Conservation (phyloP, 2,888 invertebrate genomes). For the Abscondita cerata region DNA sequence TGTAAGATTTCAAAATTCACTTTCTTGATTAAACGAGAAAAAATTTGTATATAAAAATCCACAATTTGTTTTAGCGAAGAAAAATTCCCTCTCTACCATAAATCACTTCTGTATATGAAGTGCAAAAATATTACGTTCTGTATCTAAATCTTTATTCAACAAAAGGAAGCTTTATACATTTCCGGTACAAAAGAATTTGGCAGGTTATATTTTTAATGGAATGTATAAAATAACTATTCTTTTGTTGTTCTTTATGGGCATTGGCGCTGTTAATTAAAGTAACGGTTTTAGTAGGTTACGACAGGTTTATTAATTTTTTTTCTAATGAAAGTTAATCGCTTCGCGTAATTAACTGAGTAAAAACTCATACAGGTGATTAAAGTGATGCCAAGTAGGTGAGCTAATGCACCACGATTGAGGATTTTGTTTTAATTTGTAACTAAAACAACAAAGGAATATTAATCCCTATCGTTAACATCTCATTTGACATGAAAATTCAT, state of each 20-base stretch:
- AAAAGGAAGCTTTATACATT: conserved; percentile 1
- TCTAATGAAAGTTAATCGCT: no score
- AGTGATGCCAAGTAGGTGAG: no score
- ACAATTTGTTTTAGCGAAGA: conserved; percentile 8
- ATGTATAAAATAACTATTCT: no score
- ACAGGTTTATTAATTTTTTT: no score
- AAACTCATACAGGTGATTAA: no score
- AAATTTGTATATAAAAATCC: neutral
- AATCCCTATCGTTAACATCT: conserved; percentile 28
- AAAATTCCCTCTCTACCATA: conserved; percentile 1
- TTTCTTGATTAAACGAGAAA: conserved; percentile 9
- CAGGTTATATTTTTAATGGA: conserved; percentile 6
- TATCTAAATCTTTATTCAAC: conserved; percentile 10
- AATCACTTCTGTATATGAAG: conserved; percentile 8
- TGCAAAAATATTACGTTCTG: conserved; percentile 8
- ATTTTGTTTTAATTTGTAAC: no score
- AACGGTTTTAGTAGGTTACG: no score
- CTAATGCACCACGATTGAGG: no score
- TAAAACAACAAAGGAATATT: conserved; percentile 29
- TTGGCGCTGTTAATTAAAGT: no score
- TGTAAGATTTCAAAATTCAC: conserved; percentile 4
- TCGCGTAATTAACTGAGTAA: no score
- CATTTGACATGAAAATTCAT: conserved; percentile 33
- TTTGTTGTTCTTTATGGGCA: neutral
- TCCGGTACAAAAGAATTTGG: neutral